A percentile compares a stretch with the other conserved stretches of the same genome.
Conservation (phyloP, 2,888 invertebrate species). For the Drosophila robusta region DNA sequence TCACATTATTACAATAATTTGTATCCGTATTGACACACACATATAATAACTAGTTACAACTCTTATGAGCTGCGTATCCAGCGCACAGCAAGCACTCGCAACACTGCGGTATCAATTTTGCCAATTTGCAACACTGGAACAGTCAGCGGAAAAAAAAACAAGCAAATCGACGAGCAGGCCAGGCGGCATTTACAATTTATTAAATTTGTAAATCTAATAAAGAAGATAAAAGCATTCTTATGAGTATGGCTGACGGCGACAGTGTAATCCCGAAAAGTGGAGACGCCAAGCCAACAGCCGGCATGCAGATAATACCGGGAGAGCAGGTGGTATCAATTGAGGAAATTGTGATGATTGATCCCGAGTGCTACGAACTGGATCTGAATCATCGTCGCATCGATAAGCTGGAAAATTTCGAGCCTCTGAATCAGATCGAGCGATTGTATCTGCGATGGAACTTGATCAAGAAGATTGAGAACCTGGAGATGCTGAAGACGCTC, state of each 20-base stretch:
- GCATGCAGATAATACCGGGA: constrained; percentile 65
- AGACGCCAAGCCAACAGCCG: constrained; percentile 44
- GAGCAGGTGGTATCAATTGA: constrained; percentile 78
- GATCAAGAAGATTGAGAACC: constrained; percentile 96
- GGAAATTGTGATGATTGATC: constrained; percentile 83
- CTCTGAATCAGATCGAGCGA: constrained; percentile 90
- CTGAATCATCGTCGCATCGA: constrained; percentile 95
- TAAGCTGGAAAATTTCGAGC: constrained; percentile 93
- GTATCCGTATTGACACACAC: neutral
- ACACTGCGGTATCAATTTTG: constrained; percentile 13
- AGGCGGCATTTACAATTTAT: constrained; percentile 44
- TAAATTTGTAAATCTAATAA: constrained; percentile 15
- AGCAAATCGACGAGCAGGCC: constrained; percentile 34
- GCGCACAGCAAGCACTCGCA: constrained; percentile 1
- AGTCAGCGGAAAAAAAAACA: constrained; percentile 24
- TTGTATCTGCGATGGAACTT: constrained; percentile 97
- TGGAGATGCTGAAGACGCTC: constrained; percentile 90
- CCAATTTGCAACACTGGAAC: constrained; percentile 32
- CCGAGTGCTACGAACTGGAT: constrained; percentile 87
- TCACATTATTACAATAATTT: neutral
- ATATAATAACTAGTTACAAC: neutral
- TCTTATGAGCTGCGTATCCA: constrained; percentile 13
- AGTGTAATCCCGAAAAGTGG: constrained; percentile 18
- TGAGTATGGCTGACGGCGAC: constrained; percentile 71
- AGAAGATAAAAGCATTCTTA: constrained; percentile 19